Evolutionary conservation across 2,113 vertebrate species (phyloP).

Genomic region (Bufo gargarizans): DNA sequence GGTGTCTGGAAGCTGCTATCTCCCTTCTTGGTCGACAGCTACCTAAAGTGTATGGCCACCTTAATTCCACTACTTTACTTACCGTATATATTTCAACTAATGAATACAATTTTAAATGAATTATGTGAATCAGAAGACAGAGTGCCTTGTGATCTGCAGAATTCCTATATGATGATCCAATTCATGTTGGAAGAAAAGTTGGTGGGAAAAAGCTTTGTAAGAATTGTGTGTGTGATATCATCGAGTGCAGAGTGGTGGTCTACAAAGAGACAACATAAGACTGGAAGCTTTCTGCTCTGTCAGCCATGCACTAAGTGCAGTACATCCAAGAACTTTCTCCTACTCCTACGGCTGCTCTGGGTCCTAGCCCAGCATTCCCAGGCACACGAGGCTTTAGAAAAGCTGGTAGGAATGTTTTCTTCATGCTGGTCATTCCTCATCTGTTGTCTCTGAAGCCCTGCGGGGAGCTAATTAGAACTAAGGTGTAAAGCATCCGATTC

Average conservation of each 20-base stretch:
- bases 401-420: conserved; percentile 47
- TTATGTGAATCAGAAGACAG: no score
- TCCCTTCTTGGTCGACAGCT: no score
- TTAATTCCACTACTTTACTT: no score
- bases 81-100: no score
- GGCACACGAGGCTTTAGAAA: conserved; percentile 35
- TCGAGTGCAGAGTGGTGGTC: background rate
- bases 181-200: background rate
- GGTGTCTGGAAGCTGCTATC: no score
- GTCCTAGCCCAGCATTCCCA: conserved; percentile 45
- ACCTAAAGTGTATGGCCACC: no score
- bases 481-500: conserved; percentile 68
- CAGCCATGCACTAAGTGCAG: conserved; percentile 5
- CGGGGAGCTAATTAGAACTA: conserved; percentile 74
- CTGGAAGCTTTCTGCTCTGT: conserved; percentile 14
- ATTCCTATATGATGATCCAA: background rate
- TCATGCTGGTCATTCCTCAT: conserved; percentile 63
- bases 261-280: background rate
- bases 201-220: background rate
- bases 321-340: background rate
- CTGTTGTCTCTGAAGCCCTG: conserved; percentile 63
- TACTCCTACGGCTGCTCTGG: conserved; percentile 31
- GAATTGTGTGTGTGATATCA: background rate
- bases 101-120: no score
- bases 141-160: background rate